These are phyloP conservation scores for Heliconius hermathena DNA, from an alignment of 1,140 invertebrate species.

Conservation along the genomic window DNA sequence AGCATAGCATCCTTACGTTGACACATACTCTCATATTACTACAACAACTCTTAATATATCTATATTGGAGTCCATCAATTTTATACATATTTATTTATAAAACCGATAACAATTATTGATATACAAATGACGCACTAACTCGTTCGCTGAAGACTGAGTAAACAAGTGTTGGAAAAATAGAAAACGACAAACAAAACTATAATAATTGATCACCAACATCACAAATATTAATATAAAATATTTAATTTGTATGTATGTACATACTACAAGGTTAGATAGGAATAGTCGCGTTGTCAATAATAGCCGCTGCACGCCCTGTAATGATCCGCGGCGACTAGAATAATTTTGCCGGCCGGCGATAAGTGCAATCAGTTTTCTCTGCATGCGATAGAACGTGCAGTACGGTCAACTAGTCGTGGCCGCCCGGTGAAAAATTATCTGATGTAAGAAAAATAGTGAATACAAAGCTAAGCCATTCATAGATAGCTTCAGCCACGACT, in stretches of 20 bases:
- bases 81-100: conserved; percentile 17
- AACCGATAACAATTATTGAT: conserved; percentile 13
- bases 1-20: conserved; percentile 21
- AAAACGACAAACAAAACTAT: neutral
- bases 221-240: neutral
- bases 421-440: no score
- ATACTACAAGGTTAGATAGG: conserved; percentile 1
- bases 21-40: neutral
- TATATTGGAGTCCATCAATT: neutral
- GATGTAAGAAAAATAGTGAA: no score
- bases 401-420: no score
- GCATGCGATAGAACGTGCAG: conserved; percentile 31
- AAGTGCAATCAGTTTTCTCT: conserved; percentile 39
- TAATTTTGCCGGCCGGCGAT: conserved; percentile 46
- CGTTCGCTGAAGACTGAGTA: conserved; percentile 26
- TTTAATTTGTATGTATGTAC: neutral
- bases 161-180: conserved; percentile 31
- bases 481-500: no score
- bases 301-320: conserved; percentile 37
- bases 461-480: no score
- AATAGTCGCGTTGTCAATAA: conserved; percentile 37
- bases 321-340: conserved; percentile 38
- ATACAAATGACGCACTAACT: conserved; percentile 31
- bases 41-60: neutral
- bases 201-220: neutral